These are phyloP conservation scores for Tiphia femorata DNA, from an alignment of 2,888 invertebrate species.

Conservation along the genomic window DNA sequence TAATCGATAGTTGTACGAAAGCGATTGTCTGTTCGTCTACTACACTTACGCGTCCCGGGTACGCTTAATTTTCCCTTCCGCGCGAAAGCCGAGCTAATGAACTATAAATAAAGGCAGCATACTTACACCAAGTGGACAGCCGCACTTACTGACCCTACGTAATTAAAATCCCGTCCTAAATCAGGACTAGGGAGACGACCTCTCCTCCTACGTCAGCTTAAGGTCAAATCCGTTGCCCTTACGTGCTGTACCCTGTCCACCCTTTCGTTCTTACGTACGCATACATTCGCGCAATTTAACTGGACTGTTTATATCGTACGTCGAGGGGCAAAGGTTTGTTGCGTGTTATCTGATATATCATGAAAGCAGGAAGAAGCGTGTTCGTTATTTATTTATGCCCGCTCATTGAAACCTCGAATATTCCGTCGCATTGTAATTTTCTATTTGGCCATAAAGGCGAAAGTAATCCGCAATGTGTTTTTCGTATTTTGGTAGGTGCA, in stretches of 20 bases:
- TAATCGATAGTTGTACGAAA: no score
- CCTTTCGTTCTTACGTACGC: constrained; percentile 25
- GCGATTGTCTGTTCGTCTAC: no score
- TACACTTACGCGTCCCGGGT: constrained; percentile 24
- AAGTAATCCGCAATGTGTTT: not conserved
- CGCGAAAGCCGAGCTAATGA: constrained; percentile 55
- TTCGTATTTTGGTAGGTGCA: no score
- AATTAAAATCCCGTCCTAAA: constrained; percentile 66
- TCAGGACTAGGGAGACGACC: constrained; percentile 59
- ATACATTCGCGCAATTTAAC: not conserved
- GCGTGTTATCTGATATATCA: constrained; percentile 25
- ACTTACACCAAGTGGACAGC: constrained; percentile 47
- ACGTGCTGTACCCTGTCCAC: constrained; percentile 22
- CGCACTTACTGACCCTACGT: constrained; percentile 61
- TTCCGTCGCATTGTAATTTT: no score
- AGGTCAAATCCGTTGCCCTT: constrained; percentile 45
- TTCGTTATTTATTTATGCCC: no score
- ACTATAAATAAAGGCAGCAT: constrained; percentile 59
- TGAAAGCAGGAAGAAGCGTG: no score
- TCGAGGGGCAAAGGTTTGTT: constrained; percentile 13
- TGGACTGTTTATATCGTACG: constrained; percentile 2
- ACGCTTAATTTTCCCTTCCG: constrained; percentile 53
- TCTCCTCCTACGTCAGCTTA: constrained; percentile 38
- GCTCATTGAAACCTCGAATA: no score
- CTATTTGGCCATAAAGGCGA: not conserved